phyloP scores from a whole-genome alignment of 2,888 invertebrate genomes.

The Pherbina coryleti region DNA sequence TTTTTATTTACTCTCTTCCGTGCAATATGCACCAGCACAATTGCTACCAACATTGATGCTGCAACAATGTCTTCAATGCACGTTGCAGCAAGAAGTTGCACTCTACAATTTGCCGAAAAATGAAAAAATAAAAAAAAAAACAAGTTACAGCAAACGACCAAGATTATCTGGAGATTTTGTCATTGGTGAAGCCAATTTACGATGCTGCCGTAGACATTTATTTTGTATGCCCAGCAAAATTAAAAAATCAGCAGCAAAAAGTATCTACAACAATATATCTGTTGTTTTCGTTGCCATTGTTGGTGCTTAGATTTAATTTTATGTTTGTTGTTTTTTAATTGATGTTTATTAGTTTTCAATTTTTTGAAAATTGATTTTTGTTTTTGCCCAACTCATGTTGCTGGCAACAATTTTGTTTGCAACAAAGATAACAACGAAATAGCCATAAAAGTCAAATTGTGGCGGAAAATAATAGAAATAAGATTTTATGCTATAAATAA shows the following conservation, averaged over 20 bases:
- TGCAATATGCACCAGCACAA: no score
- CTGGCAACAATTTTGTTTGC: neutral
- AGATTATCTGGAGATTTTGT: slow-evolving; percentile 47
- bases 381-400: neutral
- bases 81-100: neutral
- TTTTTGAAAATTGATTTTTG: neutral
- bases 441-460: neutral
- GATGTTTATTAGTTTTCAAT: slow-evolving; percentile 26
- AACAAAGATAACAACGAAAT: neutral
- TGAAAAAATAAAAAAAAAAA: neutral
- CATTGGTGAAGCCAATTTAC: slow-evolving; percentile 28
- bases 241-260: slow-evolving; percentile 10
- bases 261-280: neutral
- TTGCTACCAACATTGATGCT: neutral
- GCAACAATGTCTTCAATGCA: neutral
- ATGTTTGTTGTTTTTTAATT: slow-evolving; percentile 28
- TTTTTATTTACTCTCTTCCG: neutral
- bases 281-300: neutral
- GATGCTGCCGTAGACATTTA: slow-evolving; percentile 30
- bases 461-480: neutral
- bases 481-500: slow-evolving; percentile 22
- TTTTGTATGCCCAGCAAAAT: neutral
- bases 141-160: neutral
- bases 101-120: no score
- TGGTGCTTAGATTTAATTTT: slow-evolving; percentile 21